These are phyloP conservation scores for Drosophila bocki DNA, from an alignment of 1,140 invertebrate genomes.

Conservation along the genomic window DNA sequence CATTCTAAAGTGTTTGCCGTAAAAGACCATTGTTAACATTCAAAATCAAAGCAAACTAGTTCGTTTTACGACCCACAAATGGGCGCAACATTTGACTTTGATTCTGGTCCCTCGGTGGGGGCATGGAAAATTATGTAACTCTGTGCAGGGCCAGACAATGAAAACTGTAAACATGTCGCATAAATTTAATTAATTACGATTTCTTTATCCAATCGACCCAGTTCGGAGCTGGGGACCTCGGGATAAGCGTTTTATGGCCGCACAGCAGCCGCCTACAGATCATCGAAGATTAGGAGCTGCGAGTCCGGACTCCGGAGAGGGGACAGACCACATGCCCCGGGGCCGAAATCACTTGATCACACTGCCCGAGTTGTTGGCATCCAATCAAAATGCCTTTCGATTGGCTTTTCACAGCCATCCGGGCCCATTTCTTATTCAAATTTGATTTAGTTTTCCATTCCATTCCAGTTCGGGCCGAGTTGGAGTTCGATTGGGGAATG, in stretches of 20 bases:
- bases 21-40: slow-evolving; percentile 41
- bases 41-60: slow-evolving; percentile 54
- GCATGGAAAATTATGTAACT: slow-evolving; percentile 74
- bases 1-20: slow-evolving; percentile 28
- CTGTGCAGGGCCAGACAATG: slow-evolving; percentile 63
- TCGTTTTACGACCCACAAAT: slow-evolving; percentile 55
- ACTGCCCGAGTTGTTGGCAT: slow-evolving; percentile 51
- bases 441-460: slow-evolving; percentile 73
- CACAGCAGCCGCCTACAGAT: slow-evolving; percentile 81
- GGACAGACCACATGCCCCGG: background rate
- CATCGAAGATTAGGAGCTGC: slow-evolving; percentile 62
- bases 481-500: slow-evolving; percentile 13
- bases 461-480: slow-evolving; percentile 8
- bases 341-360: slow-evolving; percentile 72
- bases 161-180: slow-evolving; percentile 83
- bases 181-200: slow-evolving; percentile 84
- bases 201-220: slow-evolving; percentile 82
- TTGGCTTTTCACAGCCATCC: slow-evolving; percentile 52
- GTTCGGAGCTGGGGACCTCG: slow-evolving; percentile 19
- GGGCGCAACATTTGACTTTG: slow-evolving; percentile 72
- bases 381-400: slow-evolving; percentile 63
- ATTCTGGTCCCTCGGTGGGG: slow-evolving; percentile 25
- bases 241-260: slow-evolving; percentile 75
- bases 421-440: slow-evolving; percentile 75
- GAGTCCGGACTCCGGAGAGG: background rate